phyloP scores from a whole-genome alignment of 2,888 invertebrate species.

The Dicroscelio sp. region DNA sequence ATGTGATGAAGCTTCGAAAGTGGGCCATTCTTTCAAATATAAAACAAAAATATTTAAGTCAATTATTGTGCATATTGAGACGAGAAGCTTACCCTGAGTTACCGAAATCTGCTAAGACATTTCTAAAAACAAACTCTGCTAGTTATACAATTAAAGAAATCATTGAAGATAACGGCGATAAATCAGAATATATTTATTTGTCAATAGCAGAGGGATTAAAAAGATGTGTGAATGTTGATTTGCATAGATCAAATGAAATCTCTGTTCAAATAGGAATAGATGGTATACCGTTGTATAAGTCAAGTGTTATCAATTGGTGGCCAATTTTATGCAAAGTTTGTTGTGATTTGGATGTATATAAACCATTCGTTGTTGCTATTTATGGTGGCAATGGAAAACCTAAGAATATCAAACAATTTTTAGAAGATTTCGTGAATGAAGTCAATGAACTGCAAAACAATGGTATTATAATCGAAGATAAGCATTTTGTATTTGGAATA shows the following conservation, averaged over 20 bases:
- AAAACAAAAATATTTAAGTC: not conserved
- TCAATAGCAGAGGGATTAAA: slow-evolving; percentile 57
- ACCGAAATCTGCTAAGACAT: slow-evolving; percentile 64
- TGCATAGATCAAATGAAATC: slow-evolving; percentile 45
- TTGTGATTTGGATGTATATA: slow-evolving; percentile 67
- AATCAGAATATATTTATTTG: slow-evolving; percentile 68
- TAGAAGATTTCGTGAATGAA: slow-evolving; percentile 70
- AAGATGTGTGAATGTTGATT: slow-evolving; percentile 30
- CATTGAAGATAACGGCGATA: slow-evolving; percentile 22
- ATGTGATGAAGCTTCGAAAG: not conserved
- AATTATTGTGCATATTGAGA: not conserved
- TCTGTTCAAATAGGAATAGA: slow-evolving; percentile 69
- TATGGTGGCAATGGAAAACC: slow-evolving; percentile 73
- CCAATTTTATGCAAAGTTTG: slow-evolving; percentile 75
- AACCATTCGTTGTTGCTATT: slow-evolving; percentile 76
- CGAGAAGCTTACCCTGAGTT: slow-evolving; percentile 42
- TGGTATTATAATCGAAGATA: slow-evolving; percentile 55
- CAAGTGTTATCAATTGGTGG: slow-evolving; percentile 72
- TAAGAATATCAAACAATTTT: slow-evolving; percentile 56
- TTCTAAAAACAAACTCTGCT: slow-evolving; percentile 60
- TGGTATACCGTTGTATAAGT: slow-evolving; percentile 72
- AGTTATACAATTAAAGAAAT: slow-evolving; percentile 63
- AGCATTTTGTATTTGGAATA: slow-evolving; percentile 57
- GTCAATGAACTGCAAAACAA: slow-evolving; percentile 59
- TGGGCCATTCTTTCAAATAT: not conserved